Evolutionary conservation across 2,888 invertebrate species (phyloP).

Genomic region (Drosophila gaucha): DNA sequence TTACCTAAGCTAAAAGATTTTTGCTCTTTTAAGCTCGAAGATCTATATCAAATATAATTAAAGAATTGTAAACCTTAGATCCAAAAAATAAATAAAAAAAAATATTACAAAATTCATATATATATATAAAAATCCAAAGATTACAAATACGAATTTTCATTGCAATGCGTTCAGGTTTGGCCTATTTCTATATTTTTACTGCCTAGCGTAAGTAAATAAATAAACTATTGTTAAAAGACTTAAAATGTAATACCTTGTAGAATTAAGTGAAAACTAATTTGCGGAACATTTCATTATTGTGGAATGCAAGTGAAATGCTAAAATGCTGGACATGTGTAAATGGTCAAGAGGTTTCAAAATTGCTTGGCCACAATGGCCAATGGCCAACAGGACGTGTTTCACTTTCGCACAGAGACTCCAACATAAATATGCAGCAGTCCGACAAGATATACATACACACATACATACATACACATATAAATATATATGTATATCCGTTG

Average conservation of each 20-base stretch:
- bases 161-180: too few species aligned
- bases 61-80: too few species aligned
- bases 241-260: neutral
- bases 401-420: slow-evolving; percentile 45
- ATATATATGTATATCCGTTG: slow-evolving; percentile 22
- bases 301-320: slow-evolving; percentile 36
- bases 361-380: slow-evolving; percentile 56
- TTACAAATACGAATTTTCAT: too few species aligned
- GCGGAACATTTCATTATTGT: slow-evolving; percentile 32
- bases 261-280: slow-evolving; percentile 16
- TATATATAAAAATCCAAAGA: too few species aligned
- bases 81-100: too few species aligned
- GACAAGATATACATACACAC: slow-evolving; percentile 12
- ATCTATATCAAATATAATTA: too few species aligned
- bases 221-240: neutral
- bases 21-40: neutral
- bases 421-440: slow-evolving; percentile 60
- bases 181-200: too few species aligned
- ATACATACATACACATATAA: slow-evolving; percentile 16
- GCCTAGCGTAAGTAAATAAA: too few species aligned
- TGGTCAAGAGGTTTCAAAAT: slow-evolving; percentile 29
- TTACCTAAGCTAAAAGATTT: neutral
- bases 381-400: slow-evolving; percentile 57
- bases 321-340: slow-evolving; percentile 50
- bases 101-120: too few species aligned